Conservation (phyloP, 2,888 invertebrate genomes). For the Heliothis peltigera region DNA sequence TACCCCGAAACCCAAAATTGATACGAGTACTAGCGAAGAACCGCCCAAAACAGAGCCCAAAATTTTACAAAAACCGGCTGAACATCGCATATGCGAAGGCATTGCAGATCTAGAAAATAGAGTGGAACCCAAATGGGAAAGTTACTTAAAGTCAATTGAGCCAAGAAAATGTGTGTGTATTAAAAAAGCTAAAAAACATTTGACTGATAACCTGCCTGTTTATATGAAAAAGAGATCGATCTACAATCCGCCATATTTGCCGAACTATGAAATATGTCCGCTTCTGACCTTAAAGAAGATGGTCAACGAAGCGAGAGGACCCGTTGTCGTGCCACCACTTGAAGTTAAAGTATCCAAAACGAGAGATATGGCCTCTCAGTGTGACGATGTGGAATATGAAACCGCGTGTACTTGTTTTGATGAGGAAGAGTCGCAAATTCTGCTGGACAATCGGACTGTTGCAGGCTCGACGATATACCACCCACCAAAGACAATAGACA, state of each 20-base stretch:
- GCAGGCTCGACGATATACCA: conserved; percentile 13
- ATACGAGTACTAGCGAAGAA: neutral
- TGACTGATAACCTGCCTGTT: conserved; percentile 76
- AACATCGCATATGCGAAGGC: neutral
- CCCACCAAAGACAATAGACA: neutral
- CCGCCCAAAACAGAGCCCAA: neutral
- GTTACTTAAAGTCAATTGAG: conserved; percentile 72
- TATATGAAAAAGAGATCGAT: conserved; percentile 78
- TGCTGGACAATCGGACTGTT: neutral
- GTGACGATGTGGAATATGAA: conserved; percentile 73
- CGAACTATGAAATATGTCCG: conserved; percentile 76
- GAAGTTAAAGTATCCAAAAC: conserved; percentile 63
- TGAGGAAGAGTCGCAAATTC: conserved; percentile 56
- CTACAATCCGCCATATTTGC: conserved; percentile 70
- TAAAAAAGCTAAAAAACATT: conserved; percentile 75
- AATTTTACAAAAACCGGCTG: neutral
- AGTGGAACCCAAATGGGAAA: conserved; percentile 79
- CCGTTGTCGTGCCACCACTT: conserved; percentile 34
- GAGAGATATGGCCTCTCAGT: conserved; percentile 73
- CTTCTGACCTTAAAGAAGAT: conserved; percentile 68
- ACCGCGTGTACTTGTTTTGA: conserved; percentile 77
- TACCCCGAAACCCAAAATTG: neutral
- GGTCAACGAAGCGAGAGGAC: conserved; percentile 70
- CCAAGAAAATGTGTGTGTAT: conserved; percentile 74
- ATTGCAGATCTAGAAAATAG: conserved; percentile 57